Percentiles rank a stretch among this genome's conserved stretches.
phyloP scores from a whole-genome alignment of 2,797 vertebrate genomes.

The Dermochelys coriacea region DNA sequence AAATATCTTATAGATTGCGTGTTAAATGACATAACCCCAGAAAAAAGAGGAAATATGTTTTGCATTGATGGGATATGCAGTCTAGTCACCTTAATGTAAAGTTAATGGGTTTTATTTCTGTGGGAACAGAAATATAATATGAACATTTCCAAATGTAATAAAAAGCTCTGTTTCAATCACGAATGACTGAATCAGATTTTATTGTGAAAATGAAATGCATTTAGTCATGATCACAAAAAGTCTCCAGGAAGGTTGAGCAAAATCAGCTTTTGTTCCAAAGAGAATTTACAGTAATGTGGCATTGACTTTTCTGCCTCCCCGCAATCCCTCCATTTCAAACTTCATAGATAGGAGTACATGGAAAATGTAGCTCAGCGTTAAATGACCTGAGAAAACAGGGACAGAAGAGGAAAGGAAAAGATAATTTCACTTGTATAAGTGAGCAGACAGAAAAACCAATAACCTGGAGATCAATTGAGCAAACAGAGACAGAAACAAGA shows the following conservation, averaged over 20 bases:
- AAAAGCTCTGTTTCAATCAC: background rate
- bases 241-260: background rate
- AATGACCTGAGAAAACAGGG: slow-evolving; percentile 68
- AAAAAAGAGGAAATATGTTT: background rate
- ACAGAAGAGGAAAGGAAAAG: slow-evolving; percentile 42
- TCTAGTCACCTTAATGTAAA: background rate
- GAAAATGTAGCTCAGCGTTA: slow-evolving; percentile 32
- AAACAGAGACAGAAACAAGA: slow-evolving; percentile 30
- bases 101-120: background rate
- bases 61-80: background rate
- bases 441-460: slow-evolving; percentile 49
- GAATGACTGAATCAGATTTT: background rate
- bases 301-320: background rate
- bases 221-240: background rate
- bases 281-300: background rate
- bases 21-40: background rate
- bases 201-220: background rate
- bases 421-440: slow-evolving; percentile 48
- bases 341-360: background rate
- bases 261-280: background rate
- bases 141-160: background rate
- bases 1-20: background rate
- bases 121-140: background rate
- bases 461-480: slow-evolving; percentile 45
- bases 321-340: background rate